Base-by-base conservation (phyloP, 2,888 invertebrate genomes). In the Eupsilia transversa region DNA sequence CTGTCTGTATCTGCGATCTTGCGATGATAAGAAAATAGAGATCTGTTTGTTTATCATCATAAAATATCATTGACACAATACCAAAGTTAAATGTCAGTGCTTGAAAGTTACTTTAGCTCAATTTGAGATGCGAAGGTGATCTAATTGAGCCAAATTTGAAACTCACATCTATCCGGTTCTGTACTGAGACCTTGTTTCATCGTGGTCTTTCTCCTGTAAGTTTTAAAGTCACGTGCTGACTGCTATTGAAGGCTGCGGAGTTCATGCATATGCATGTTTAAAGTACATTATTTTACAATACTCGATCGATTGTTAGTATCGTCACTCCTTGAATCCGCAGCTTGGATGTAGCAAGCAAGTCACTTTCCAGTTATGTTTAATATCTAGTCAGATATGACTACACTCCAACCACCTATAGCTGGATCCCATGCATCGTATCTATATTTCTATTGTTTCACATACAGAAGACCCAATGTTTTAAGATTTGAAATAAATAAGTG, bases 401-500 rank as follows among this genome's bases (percentile, higher is more conserved):
- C 67, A 64, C 52, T 56, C 20, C 56, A 30, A 56, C 49, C 60
- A 14, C 57, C 56, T 72, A 38, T 9, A 56, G 17, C 52, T 52
- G 70, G 35, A 61, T 33, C 59, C 67, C 63, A 63, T 79, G 41
- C 63, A 60, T 56, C 33, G 35, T 38, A 57, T 77, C 27, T 56
- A n/a, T 56, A 52, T 68, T 41, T 59, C n/a, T 56, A 56, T 60
- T 46, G 52, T 56, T 59, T 49, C n/a, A 56, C 20, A 35, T 43
- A 61, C 43, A 66, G 64, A 65, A 74, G 64, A 43, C 33, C 64
- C 65, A 70, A 76, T 85, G 61, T 84, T 86, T 86, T 79, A 82
- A 85, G 78, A 83, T 85, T 85, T 86, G 79, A 87, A 86, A 84
- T 89, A 88, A 90, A 86, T 88, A 82, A 89, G 87, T 88, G 80